These are phyloP conservation scores for Pantelozetes paolii DNA, from an alignment of 2,888 invertebrate genomes.

Conservation along the genomic window DNA sequence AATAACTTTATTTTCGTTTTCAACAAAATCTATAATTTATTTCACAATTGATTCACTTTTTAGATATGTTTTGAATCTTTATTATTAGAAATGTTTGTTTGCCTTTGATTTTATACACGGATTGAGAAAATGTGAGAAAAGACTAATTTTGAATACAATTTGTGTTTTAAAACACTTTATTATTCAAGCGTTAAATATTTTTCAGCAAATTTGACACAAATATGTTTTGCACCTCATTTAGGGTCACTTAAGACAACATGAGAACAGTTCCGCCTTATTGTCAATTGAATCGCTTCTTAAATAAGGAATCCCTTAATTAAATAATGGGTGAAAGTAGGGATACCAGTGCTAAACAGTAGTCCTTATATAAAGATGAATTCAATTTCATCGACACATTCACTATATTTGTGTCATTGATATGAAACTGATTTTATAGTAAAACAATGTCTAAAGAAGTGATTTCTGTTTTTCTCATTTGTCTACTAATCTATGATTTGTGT, in stretches of 20 bases:
- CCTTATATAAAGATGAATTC: neutral
- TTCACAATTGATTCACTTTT: neutral
- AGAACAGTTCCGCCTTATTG: slow-evolving; percentile 32
- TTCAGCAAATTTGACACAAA: slow-evolving; percentile 26
- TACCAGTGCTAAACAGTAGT: neutral
- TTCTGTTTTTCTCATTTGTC: slow-evolving; percentile 9
- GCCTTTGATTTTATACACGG: slow-evolving; percentile 3
- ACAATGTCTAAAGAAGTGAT: slow-evolving; percentile 1
- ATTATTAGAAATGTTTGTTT: neutral
- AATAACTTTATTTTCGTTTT: neutral
- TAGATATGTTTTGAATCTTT: neutral
- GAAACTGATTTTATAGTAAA: neutral
- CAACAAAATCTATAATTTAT: neutral
- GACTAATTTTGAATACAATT: neutral
- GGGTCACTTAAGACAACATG: slow-evolving; percentile 14
- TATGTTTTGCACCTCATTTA: slow-evolving; percentile 4
- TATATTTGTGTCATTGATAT: neutral
- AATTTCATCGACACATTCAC: neutral
- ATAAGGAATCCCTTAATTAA: slow-evolving; percentile 10
- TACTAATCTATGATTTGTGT: neutral
- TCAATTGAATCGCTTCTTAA: neutral
- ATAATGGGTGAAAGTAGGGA: slow-evolving; percentile 19
- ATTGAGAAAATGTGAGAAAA: neutral
- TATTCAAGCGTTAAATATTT: slow-evolving; percentile 29
- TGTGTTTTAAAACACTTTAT: slow-evolving; percentile 1